Base-by-base conservation (phyloP, 2,888 invertebrate genomes). In the Ophraella communa region DNA sequence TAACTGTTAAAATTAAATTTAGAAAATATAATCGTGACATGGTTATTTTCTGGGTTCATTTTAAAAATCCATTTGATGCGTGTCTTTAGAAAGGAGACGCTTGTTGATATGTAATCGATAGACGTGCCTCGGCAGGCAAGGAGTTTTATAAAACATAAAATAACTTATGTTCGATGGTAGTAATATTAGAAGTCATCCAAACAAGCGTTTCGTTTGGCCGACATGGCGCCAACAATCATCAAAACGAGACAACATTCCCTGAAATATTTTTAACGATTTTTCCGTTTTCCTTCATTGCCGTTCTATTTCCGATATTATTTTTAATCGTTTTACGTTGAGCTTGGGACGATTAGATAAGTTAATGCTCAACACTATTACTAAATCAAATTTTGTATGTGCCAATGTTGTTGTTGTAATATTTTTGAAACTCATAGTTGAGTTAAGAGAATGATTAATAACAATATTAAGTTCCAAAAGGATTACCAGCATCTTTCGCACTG, bases 131-230 rank as follows among this genome's bases (percentile, higher is more conserved):
- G 27, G 49, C 65, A 65, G 63, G 54, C 51, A 59, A 65, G 56
- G 55, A 65, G 60, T 66, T 71, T 70, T 52, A 70, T 69, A 68
- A 70, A 72, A 73, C 72, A 71, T 73, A 71, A 67, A 73, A 73
- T 73, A 73, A 70, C 73, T 72, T 69, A 62, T 74, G 73, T 75
- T 73, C 73, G 75, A 74, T 70, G 71, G 68, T 70, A n/a, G n/a
- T n/a, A 69, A 73, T 71, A 75, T 73, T 75, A 74, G 72, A 69
- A 60, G 60, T 60, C 70, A 71, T 73, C 71, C 70, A 71, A 74
- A 74, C 71, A 74, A 71, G 68, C 65, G 66, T 63, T 44, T 66
- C 66, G 66, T 65, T 54, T 69, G 69, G 72, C 69, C 72, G 66
- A 60, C 57, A 53, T 70, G 75, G 75, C 75, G 75, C 75, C 73